A percentile compares a stretch with the other conserved stretches of the same genome.
Conservation (phyloP, 2,113 vertebrate genomes). For the Lamprologus sp. region DNA sequence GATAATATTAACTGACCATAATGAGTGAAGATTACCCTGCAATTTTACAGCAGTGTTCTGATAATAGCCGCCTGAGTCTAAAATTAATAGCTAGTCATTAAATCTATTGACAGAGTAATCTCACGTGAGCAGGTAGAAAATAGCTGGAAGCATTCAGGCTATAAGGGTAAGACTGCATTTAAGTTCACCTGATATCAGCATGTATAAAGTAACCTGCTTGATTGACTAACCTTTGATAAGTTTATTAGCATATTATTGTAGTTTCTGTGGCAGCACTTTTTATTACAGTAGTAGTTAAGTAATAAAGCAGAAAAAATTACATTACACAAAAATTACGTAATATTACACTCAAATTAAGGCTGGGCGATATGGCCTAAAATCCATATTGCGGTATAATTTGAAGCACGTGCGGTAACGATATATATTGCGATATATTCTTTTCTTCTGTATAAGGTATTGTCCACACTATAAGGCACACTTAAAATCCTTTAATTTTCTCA, state of each 20-base stretch:
- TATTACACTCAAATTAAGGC: neutral
- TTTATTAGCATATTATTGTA: neutral
- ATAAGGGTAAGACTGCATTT: neutral
- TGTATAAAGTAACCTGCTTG: neutral
- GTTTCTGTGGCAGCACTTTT: neutral
- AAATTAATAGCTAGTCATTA: conserved; percentile 5
- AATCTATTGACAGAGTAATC: neutral
- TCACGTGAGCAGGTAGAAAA: neutral
- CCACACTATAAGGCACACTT: neutral
- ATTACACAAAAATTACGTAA: neutral
- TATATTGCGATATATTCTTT: neutral
- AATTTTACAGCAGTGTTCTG: neutral
- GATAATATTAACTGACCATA: neutral
- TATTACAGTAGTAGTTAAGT: neutral
- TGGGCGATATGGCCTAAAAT: neutral
- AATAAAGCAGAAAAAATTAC: neutral
- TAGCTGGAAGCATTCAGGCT: neutral
- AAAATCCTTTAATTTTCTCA: neutral
- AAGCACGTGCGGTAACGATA: neutral
- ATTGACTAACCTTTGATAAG: neutral
- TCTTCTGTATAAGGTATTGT: neutral
- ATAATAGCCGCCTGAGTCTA: neutral
- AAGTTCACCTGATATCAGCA: neutral
- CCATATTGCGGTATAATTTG: neutral
- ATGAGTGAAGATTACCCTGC: neutral